phyloP scores from a whole-genome alignment of 2,888 invertebrate species.

The Nephrotoma appendiculata region DNA sequence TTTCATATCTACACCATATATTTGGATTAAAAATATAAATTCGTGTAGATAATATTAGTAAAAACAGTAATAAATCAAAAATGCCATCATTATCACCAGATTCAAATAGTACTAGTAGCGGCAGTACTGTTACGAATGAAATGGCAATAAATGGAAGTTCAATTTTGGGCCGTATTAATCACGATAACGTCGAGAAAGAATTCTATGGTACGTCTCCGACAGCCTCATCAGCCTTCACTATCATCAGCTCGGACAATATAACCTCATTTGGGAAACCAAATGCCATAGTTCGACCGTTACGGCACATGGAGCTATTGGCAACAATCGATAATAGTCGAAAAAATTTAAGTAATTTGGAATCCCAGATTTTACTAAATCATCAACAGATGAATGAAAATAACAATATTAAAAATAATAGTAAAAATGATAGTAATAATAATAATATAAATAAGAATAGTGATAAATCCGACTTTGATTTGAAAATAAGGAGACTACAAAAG shows the following conservation, averaged over 20 bases:
- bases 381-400: background rate
- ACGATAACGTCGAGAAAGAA: background rate
- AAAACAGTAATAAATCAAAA: background rate
- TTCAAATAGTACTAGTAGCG: background rate
- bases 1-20: background rate
- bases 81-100: background rate
- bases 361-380: background rate
- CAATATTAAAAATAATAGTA: background rate
- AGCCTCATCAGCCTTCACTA: conserved; percentile 23
- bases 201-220: background rate
- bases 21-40: background rate
- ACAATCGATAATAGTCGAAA: conserved; percentile 6
- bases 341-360: conserved; percentile 1
- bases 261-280: conserved; percentile 32
- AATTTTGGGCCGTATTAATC: background rate
- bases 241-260: conserved; percentile 19
- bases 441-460: conserved; percentile 35
- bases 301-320: conserved; percentile 23
- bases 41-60: background rate
- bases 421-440: conserved; percentile 6
- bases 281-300: conserved; percentile 39
- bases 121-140: background rate
- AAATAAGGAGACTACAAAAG: conserved; percentile 51
- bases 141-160: background rate
- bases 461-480: conserved; percentile 49